Base-by-base conservation (phyloP, 2,113 vertebrate species). In the Dasyurus viverrinus region DNA sequence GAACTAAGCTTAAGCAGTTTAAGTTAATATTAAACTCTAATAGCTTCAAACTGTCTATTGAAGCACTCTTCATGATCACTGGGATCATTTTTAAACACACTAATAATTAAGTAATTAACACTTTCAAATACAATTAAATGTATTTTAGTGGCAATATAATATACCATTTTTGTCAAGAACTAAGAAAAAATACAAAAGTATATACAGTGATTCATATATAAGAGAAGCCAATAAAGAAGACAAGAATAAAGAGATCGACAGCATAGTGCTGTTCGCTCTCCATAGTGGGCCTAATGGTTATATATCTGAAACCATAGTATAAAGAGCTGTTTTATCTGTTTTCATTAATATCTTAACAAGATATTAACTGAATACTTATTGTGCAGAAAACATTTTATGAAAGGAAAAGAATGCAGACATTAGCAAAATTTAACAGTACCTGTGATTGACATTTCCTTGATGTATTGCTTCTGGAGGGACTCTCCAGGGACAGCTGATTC, bases 401-500 rank as follows among this genome's bases (percentile, higher is more conserved):
- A 89, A 84, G 68, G 42, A 84, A 84, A 84, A 84, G 68, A 84
- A 55, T 8, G 36, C 42, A 42, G 89, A 42, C 22, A 42, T 84
- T 84, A 42, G 2, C 50, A 42, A 54, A 95, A 96, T 97, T 95
- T 36, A 93, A 76, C n/a, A 23, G 7, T 98, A 99, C 99, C 99
- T 99, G 97, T 99, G 98, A 57, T 99, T 97, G 97, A 99, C 90
- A 96, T 99, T 99, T 97, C 98, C 98, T 92, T 97, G 96, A 95
- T 99, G 98, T 98, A 99, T 99, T 95, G 98, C 98, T 98, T 99
- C 99, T 27, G 99, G 99, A 0, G 99, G 98, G 25, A 99, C 97
- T 97, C 99, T 99, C 99, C 99, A 99, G 0, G 99, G 99, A 95
- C 99, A 99, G 97, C 97, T 99, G 93, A 99, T 94, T 97, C 99